Conservation (phyloP, 2,113 vertebrate genomes). For the Canis aureus region DNA sequence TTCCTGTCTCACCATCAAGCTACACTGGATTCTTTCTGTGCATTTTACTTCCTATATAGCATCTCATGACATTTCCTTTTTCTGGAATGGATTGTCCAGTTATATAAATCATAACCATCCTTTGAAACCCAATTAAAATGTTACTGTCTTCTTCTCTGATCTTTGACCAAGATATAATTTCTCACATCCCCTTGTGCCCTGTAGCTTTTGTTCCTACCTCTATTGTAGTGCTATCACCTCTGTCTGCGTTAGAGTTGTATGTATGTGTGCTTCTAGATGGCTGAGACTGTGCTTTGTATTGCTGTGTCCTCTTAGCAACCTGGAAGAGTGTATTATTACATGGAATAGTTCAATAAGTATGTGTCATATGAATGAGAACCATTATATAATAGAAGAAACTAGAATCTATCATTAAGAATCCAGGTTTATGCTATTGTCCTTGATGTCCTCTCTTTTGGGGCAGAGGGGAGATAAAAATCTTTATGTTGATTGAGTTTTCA, state of each 20-base stretch:
- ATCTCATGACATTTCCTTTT: not conserved
- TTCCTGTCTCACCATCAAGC: not conserved
- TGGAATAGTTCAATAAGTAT: conserved; percentile 30
- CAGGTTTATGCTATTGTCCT: conserved; percentile 59
- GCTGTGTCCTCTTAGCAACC: not conserved
- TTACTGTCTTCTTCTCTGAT: not conserved
- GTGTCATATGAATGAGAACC: conserved; percentile 27
- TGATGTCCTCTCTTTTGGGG: not conserved
- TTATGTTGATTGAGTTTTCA: conserved; percentile 59
- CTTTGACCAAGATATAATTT: not conserved
- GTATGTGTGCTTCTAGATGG: not conserved
- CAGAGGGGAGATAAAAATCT: conserved; percentile 15
- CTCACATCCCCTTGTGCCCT: not conserved
- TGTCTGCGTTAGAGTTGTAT: too few relatives aligned
- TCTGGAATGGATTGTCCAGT: not conserved
- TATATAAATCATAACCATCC: not conserved
- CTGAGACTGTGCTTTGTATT: not conserved
- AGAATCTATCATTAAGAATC: conserved; percentile 54
- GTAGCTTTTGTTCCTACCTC: not conserved
- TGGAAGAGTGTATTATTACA: not conserved
- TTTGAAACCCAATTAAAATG: not conserved
- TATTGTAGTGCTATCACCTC: not conserved
- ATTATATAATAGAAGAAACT: conserved; percentile 37
- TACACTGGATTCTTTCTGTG: not conserved
- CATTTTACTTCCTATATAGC: not conserved